phyloP scores from a whole-genome alignment of 1,140 invertebrate genomes.

The Conus betulinus region DNA sequence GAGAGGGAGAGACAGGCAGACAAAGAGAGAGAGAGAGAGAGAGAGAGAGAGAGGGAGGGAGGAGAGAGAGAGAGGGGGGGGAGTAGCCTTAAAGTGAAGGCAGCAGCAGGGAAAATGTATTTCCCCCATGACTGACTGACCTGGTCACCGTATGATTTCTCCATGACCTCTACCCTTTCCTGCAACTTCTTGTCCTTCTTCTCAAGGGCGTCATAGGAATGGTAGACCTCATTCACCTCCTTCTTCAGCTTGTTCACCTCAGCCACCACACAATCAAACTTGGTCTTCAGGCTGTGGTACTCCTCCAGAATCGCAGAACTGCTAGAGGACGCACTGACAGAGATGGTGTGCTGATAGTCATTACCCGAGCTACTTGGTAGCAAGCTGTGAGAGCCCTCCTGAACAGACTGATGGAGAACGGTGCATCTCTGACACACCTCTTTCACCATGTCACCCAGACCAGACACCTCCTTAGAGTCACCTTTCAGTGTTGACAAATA shows the following conservation, averaged over 20 bases:
- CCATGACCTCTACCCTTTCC: constrained; percentile 50
- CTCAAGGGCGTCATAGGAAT: constrained; percentile 53
- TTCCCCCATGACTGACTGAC: constrained; percentile 22
- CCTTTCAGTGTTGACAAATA: constrained; percentile 49
- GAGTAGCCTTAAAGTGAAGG: too few species aligned
- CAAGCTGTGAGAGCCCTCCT: constrained; percentile 48
- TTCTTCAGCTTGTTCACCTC: constrained; percentile 61
- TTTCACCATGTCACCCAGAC: constrained; percentile 55
- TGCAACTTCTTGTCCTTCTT: constrained; percentile 55
- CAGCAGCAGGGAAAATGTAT: too few species aligned
- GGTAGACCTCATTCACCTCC: constrained; percentile 51
- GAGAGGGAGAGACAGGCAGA: too few species aligned
- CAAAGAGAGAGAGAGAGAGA: too few species aligned
- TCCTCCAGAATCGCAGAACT: constrained; percentile 60
- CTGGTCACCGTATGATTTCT: constrained; percentile 54
- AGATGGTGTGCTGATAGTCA: constrained; percentile 47
- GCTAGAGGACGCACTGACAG: constrained; percentile 38
- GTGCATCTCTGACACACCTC: constrained; percentile 59
- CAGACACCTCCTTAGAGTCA: constrained; percentile 46
- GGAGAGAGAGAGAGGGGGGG: background rate
- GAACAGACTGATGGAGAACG: constrained; percentile 55
- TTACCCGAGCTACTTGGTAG: background rate
- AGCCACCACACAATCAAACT: constrained; percentile 57
- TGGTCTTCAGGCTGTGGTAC: constrained; percentile 54
- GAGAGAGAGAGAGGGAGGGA: too few species aligned